Percentiles rank a stretch among this genome's conserved stretches.
These are phyloP conservation scores for Oncorhynchus gorbuscha DNA, from an alignment of 2,113 vertebrate genomes.

Conservation along the genomic window DNA sequence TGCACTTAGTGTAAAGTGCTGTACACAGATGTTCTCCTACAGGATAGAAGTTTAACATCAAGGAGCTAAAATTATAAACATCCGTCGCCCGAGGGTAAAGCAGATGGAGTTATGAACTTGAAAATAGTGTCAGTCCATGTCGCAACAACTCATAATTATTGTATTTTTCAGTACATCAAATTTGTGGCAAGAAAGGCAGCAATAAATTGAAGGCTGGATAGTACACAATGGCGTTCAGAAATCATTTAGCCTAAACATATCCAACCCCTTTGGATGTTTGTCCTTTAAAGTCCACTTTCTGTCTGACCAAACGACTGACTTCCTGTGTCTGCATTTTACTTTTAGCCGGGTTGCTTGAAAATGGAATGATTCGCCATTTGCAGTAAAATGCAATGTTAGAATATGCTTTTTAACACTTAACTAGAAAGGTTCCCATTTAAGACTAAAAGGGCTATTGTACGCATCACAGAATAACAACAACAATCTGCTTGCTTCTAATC, in stretches of 20 bases:
- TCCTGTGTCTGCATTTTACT: constrained; percentile 4
- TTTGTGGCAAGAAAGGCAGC: not conserved
- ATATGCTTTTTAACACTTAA: constrained; percentile 38
- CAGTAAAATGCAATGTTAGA: constrained; percentile 38
- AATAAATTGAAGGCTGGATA: not conserved
- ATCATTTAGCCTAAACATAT: constrained; percentile 4
- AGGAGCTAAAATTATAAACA: not conserved
- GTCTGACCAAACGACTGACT: not conserved
- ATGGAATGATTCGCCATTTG: constrained; percentile 70
- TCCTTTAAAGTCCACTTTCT: not conserved
- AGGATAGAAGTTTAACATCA: not conserved
- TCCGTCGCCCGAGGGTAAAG: not conserved
- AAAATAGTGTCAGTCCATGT: not conserved
- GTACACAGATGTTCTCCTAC: not conserved
- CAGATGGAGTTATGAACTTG: not conserved
- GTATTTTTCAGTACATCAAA: not conserved
- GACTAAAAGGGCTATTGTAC: constrained; percentile 59
- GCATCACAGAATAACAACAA: constrained; percentile 12
- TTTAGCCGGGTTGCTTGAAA: constrained; percentile 49
- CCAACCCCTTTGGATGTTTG: constrained; percentile 4
- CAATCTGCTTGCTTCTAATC: not conserved
- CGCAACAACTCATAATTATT: not conserved
- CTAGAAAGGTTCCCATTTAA: constrained; percentile 67
- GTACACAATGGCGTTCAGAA: not conserved
- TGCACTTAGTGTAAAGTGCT: not conserved